Evolutionary conservation across 2,888 invertebrate genomes (phyloP), one percentile per base, ranked within the genome.

Genomic region (Acronicta aceris): DNA sequence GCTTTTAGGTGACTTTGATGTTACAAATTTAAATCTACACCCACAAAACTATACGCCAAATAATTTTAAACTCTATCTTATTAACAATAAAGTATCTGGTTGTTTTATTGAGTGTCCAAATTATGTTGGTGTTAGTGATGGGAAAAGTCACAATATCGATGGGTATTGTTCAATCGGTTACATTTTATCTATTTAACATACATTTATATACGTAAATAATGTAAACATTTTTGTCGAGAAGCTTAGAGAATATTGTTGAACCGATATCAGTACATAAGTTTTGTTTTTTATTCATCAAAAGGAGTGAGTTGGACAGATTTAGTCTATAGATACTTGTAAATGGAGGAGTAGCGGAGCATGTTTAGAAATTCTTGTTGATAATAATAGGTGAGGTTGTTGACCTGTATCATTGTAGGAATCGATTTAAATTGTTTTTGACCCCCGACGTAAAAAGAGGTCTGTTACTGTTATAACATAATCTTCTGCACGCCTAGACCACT

Each of bases 1-100:
- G 81, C 78, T 85, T 86, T 85, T 84, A 84, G 82, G 80, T 78
- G 81, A 81, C 81, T 78, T 78, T 81, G 68, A 77, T 71, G 76
- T 76, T 72, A 80, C 81, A 76, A 71, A 69, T 42, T 52, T 70
- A 71, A 2, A 33, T 61, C 5, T 69, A 21, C 63, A 48, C 7
- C n/a, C 21, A 5, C 0, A 0, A 52, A 59, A 57, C 0, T 0
- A 10, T 48, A 30, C 0, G 6, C 2, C n/a, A 58, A 52, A 15
- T 13, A 12, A 78, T 57, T 47, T 21, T 61, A 17, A 53, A 30
- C 55, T 59, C 43, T 77, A 59, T 59, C 7, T 2, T 2, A 0
- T 17, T 1, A 0, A 0, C 0, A 6, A 41, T 75, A 78, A 56
- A 51, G 58, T 25, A 9, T 7, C 0, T 10, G 0, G 1, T 33